Evolutionary conservation across 2,888 invertebrate genomes (phyloP), one percentile per base, ranked within the genome.

Genomic region (Bombyx huttoni): DNA sequence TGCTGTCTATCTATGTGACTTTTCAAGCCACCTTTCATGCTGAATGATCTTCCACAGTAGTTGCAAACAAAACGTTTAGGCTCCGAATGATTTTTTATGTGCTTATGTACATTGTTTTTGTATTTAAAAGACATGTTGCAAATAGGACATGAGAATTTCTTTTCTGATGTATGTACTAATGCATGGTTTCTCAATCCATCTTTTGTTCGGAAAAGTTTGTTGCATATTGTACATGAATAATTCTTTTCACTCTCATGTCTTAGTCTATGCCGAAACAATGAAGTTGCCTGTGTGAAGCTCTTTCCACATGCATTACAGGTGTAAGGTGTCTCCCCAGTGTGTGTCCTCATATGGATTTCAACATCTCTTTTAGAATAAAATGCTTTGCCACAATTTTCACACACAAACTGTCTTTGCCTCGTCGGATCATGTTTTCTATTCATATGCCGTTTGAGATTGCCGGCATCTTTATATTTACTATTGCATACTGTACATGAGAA

Each of bases 41-140:
- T 75, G 57, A 90, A 91, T 48, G 79, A 83, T 45, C 70, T 64
- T 0, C 79, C 80, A 56, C 87, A 88, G 51, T 81, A 64, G 53
- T 79, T 80, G 55, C 88, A 88, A 13, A 85, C 67, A 63, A 74
- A 80, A 6, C 67, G 66, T 34, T 73, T 73, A 34, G 73, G 70
- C 47, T 80, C 71, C 0, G 65, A 62, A 57, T 88, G 87, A 10
- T 72, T 57, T 49, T 75, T 70, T 65, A 89, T 68, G 62, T 91
- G 91, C 49, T 89, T 89, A 50, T 75, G 83, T 12, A 90, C 72
- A 67, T 85, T 89, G 47, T 83, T 81, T 34, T 82, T 80, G 33
- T 89, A 89, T 57, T 90, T 82, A 61, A 90, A 90, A 7, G 73
- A 65, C 9, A 80, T 68, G 55, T 81, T 81, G 59, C 91, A 91